A percentile compares a stretch with the other conserved stretches of the same genome.
Conservation (phyloP, 30 jellyfish, hydroid and myxozoan genomes). For the Mastigias papua region DNA sequence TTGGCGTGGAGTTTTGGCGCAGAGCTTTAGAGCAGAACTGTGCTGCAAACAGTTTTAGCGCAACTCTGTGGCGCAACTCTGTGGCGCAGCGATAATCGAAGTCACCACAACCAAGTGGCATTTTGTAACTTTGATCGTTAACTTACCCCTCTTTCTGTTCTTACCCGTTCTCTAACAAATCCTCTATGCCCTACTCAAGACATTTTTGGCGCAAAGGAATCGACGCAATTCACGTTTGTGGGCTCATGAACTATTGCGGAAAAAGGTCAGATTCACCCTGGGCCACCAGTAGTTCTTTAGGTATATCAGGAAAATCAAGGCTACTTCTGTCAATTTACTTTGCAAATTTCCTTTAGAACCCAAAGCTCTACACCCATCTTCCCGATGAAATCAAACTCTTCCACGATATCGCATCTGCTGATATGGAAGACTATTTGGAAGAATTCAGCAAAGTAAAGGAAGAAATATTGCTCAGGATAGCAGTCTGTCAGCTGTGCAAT, state of each 20-base stretch:
- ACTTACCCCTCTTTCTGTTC: no score
- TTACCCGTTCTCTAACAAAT: no score
- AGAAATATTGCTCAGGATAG: neutral
- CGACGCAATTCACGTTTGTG: neutral
- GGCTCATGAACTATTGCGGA: neutral
- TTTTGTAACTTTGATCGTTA: no score
- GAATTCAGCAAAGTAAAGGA: neutral
- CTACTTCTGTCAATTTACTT: neutral
- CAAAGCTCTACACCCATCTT: constrained; percentile 16
- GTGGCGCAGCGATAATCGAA: no score
- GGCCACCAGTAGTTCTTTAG: neutral
- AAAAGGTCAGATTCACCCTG: neutral
- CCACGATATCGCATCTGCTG: constrained; percentile 11
- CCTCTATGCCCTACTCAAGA: no score
- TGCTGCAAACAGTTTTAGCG: no score
- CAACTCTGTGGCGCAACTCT: no score
- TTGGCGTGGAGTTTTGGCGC: no score
- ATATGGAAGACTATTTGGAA: constrained; percentile 16
- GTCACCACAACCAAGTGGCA: no score
- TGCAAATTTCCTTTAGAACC: constrained; percentile 14
- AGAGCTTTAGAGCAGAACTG: no score
- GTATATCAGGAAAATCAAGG: neutral
- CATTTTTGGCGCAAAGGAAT: no score
- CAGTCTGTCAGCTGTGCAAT: neutral
- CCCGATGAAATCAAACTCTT: constrained; percentile 31